These are phyloP conservation scores for Disparrhopalites patrizii DNA, from an alignment of 2,888 invertebrate genomes.

Conservation along the genomic window DNA sequence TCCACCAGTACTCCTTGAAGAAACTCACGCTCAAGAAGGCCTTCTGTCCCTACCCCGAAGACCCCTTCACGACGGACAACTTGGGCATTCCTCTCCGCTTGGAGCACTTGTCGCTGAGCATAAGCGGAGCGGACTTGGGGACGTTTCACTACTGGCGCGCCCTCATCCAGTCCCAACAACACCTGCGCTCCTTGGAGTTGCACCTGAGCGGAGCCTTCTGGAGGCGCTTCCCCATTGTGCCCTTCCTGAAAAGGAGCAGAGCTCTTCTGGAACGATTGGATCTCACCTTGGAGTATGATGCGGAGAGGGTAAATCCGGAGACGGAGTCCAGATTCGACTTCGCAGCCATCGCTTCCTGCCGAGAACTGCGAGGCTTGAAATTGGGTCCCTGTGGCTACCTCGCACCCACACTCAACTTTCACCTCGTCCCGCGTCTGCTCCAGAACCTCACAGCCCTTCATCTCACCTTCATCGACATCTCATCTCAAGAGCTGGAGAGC, in stretches of 20 bases:
- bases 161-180: not conserved
- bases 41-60: slow-evolving; percentile 1
- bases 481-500: not conserved
- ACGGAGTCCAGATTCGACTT: not conserved
- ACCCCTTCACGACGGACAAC: slow-evolving; percentile 2
- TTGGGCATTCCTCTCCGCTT: not conserved
- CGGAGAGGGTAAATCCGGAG: not conserved
- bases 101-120: not conserved
- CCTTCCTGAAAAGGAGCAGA: not conserved
- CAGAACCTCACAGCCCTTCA: not conserved
- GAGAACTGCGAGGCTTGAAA: not conserved
- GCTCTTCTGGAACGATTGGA: not conserved
- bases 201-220: slow-evolving; percentile 4
- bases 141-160: slow-evolving; percentile 7
- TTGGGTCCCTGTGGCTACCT: slow-evolving; percentile 2
- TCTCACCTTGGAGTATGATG: slow-evolving; percentile 9
- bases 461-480: slow-evolving; percentile 2
- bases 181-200: not conserved
- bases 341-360: not conserved
- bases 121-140: not conserved
- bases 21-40: not conserved
- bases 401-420: not conserved
- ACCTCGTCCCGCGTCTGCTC: not conserved
- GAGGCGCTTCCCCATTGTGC: not conserved
- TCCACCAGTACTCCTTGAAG: slow-evolving; percentile 3